phyloP scores from a whole-genome alignment of 2,888 invertebrate species.

The Hemistola chrysoprasaria region DNA sequence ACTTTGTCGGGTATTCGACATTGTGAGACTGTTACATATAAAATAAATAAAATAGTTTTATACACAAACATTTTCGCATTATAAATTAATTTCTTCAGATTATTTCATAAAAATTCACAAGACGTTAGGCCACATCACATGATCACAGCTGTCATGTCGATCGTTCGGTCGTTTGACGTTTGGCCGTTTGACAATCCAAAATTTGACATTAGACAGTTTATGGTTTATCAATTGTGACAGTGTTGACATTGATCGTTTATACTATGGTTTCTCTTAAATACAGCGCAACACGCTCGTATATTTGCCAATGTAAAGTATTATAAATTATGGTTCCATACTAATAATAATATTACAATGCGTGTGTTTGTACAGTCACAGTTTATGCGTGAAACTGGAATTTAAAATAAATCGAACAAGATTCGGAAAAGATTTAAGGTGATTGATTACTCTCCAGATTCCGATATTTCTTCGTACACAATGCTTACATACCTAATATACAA shows the following conservation, averaged over 20 bases:
- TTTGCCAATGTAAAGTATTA: slow-evolving; percentile 8
- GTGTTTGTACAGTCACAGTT: no score
- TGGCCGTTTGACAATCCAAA: slow-evolving; percentile 16
- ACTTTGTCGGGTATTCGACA: slow-evolving; percentile 85
- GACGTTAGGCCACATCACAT: slow-evolving; percentile 79
- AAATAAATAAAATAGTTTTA: slow-evolving; percentile 64
- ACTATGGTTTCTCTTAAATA: no score
- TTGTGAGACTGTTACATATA: slow-evolving; percentile 55
- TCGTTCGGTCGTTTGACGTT: slow-evolving; percentile 42
- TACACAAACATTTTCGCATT: slow-evolving; percentile 75
- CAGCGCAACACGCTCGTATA: slow-evolving; percentile 11
- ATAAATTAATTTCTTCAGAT: slow-evolving; percentile 50
- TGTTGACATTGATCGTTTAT: no score
- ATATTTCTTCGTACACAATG: no score
- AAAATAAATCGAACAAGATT: no score
- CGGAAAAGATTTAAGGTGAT: no score
- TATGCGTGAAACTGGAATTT: no score
- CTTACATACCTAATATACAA: no score
- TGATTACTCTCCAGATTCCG: no score
- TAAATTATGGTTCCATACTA: no score
- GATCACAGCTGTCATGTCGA: slow-evolving; percentile 78
- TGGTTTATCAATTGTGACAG: no score
- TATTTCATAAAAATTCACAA: slow-evolving; percentile 53
- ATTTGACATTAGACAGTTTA: neutral
- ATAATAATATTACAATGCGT: no score